Base-by-base conservation (phyloP, 2,797 vertebrate species). In the Pangasius larnaudii region DNA sequence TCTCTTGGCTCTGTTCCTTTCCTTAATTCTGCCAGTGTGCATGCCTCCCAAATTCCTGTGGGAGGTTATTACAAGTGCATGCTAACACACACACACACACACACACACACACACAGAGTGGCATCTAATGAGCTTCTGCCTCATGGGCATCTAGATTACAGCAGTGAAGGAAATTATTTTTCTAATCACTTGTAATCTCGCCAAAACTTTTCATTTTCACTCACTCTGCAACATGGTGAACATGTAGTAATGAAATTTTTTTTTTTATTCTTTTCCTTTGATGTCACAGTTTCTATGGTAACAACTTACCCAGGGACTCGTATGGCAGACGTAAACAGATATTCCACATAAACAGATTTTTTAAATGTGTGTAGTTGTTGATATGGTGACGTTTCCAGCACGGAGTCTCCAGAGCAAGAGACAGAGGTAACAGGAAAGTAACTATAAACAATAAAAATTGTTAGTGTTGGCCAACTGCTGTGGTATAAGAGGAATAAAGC, bases 21-120 rank as follows among this genome's bases (percentile, higher is more conserved):
- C 69, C 71, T 87, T 84, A 53, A 72, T 75, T 85, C 83, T 67
- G 67, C 19, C 84, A 39, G 59, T 78, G 77, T 71, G 80, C 82
- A 82, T 85, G 82, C 86, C 81, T 85, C 88, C 86, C 72, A 67
- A 87, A 85, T 85, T 74, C 87, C 81, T 88, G 58, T 77, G 89
- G 69, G 86, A 89, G 85, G 88, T 91, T 89, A 88, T 92, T 92
- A 65, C 89, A 91, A 90, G 89, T 88, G 88, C 71, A 88, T 56
- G 49, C 78, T 78, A 79, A 90, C 85, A 85, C 77, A 82, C 78
- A 59, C 59, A 79, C 79, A 63, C 81, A 85, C 59, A 85, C 78
- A 74, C 63, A 79, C 46, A 89, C 18, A 22, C 61, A 67, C 33
- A 83, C 53, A 85, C 30, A 87, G 56, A 81, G n/a, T 58, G 6